Conservation (phyloP, 2,888 invertebrate species). For the Macrophya annulata region DNA sequence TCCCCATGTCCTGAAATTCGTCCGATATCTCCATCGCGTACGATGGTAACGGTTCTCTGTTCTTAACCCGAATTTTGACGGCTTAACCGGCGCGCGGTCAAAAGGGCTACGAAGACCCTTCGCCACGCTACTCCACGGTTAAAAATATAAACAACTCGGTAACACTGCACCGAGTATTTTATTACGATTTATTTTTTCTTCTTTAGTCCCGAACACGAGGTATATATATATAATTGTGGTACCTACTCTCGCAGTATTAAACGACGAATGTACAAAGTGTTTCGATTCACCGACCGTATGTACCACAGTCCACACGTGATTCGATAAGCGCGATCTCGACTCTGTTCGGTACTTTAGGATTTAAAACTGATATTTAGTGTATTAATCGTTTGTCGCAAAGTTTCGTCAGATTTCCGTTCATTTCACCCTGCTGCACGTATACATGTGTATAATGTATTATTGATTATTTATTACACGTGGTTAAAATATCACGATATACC, state of each 20-base stretch:
- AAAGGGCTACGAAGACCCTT: constrained; percentile 53
- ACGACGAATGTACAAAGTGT: background rate
- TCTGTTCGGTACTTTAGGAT: background rate
- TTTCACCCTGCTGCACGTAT: constrained; percentile 7
- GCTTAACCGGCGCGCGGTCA: constrained; percentile 64
- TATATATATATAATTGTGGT: no score
- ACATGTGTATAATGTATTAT: no score
- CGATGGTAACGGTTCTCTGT: constrained; percentile 92
- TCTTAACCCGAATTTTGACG: constrained; percentile 94
- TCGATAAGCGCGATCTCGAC: background rate
- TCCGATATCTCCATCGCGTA: constrained; percentile 88
- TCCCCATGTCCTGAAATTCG: constrained; percentile 77
- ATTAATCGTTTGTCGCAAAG: constrained; percentile 7
- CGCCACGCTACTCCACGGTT: constrained; percentile 53
- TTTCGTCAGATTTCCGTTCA: constrained; percentile 5
- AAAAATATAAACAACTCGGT: constrained; percentile 52
- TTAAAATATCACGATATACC: background rate
- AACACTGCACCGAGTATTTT: constrained; percentile 30
- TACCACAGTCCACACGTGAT: constrained; percentile 42
- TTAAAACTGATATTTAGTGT: background rate
- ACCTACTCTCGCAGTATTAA: background rate
- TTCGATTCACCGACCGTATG: no score
- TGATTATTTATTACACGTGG: background rate
- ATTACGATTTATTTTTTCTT: background rate
- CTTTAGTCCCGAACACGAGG: background rate